Evolutionary conservation across 2,113 vertebrate species (phyloP), one percentile per base, ranked within the genome.

Genomic region (Toxostoma redivivum): DNA sequence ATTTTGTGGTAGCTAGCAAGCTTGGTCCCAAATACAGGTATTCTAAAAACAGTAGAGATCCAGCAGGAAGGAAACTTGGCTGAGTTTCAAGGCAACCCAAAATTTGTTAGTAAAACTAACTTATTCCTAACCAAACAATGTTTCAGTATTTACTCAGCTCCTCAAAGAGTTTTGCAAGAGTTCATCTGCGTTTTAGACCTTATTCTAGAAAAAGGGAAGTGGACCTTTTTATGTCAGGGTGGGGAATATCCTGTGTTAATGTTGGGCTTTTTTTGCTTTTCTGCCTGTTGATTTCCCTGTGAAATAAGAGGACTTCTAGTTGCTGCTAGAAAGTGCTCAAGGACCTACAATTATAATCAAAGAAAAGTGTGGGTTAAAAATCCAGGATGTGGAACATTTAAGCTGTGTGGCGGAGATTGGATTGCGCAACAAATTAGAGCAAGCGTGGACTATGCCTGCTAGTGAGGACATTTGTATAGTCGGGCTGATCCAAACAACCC

Each of bases 181-280:
- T 76, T 77, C n/a, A 47, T 95, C 81, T 89, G 69, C 67, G 47
- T 94, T 88, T 73, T 23, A 85, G 45, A 86, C 15, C 47, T 65
- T 18, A 3, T 66, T 88, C 61, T 86, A 90, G 80, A 94, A 95
- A 94, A 96, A 92, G 72, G 88, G 95, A 96, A 97, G 76, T 19
- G 3, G 47, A 84, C 73, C 60, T 53, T 86, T 93, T 89, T n/a
- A 86, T 69, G 58, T 20, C 33, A 50, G 90, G 93, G 94, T 12
- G 88, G 80, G 80, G 94, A 92, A 94, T 95, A 95, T 94, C 82
- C 93, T 90, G 82, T 83, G 40, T 72, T 73, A 81, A 62, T 38
- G 45, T 12, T 78, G 31, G 23, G 42, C 24, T 30, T 38, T 62
- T 67, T 71, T 56, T 37, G 4, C 19, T 62, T 95, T 89, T 91